These are phyloP conservation scores for Syngnathus typhle DNA, from an alignment of 2,113 vertebrate genomes.

Conservation along the genomic window DNA sequence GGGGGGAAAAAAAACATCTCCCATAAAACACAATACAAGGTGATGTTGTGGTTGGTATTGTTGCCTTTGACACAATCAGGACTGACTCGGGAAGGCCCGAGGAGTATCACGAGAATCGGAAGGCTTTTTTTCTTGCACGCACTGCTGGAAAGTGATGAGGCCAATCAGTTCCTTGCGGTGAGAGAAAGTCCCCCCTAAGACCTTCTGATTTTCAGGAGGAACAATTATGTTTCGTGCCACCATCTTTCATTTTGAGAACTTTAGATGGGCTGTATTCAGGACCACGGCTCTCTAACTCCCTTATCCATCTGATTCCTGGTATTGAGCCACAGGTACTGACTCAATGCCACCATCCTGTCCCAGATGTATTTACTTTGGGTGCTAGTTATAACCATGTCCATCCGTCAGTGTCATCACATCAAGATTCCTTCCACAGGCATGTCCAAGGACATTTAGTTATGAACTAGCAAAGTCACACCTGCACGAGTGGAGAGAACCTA, in stretches of 20 bases:
- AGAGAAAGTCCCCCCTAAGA: slow-evolving; percentile 51
- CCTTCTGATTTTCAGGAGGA: slow-evolving; percentile 46
- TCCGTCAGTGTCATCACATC: too few species aligned
- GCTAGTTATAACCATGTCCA: background rate
- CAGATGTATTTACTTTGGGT: slow-evolving; percentile 33
- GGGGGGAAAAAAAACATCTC: background rate
- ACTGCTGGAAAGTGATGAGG: slow-evolving; percentile 53
- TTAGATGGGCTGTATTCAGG: slow-evolving; percentile 41
- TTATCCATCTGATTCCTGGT: background rate
- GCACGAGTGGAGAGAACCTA: too few species aligned
- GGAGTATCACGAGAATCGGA: slow-evolving; percentile 29
- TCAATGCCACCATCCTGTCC: slow-evolving; percentile 10
- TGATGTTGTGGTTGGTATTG: slow-evolving; percentile 8
- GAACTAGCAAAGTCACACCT: too few species aligned
- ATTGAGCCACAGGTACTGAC: slow-evolving; percentile 6
- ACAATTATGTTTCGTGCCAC: slow-evolving; percentile 38
- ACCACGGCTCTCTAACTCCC: slow-evolving; percentile 16
- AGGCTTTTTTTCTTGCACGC: slow-evolving; percentile 47
- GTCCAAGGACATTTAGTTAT: too few species aligned
- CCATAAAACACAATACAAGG: slow-evolving; percentile 1
- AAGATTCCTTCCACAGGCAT: too few species aligned
- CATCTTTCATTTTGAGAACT: slow-evolving; percentile 49
- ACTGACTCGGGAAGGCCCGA: slow-evolving; percentile 21
- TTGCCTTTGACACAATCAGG: slow-evolving; percentile 32
- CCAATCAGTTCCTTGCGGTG: slow-evolving; percentile 53